These are phyloP conservation scores for Ceraclea dissimilis DNA, from an alignment of 2,888 invertebrate species.

Conservation along the genomic window DNA sequence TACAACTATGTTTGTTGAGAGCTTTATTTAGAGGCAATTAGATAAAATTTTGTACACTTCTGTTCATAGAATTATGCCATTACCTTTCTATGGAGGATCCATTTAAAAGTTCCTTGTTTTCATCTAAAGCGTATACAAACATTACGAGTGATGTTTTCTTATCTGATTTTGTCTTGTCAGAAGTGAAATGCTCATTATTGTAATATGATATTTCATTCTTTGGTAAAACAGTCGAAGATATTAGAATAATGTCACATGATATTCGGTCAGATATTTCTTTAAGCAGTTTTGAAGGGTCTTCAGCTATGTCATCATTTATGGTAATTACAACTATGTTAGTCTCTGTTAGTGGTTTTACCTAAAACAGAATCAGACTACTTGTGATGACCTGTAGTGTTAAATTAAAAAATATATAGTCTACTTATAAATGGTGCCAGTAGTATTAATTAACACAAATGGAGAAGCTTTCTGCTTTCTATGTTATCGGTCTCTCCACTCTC, in stretches of 20 bases:
- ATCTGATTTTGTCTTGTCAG: neutral
- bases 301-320: conserved; percentile 37
- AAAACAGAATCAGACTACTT: conserved; percentile 30
- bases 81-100: too few species aligned
- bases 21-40: too few species aligned
- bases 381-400: too few species aligned
- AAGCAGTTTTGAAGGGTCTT: conserved; percentile 36
- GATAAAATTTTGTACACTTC: too few species aligned
- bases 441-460: too few species aligned
- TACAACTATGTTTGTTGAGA: too few species aligned
- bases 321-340: conserved; percentile 41
- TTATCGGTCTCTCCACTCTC: too few species aligned
- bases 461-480: too few species aligned
- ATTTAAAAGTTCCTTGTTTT: conserved; percentile 5
- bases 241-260: conserved; percentile 38
- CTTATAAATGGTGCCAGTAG: too few species aligned
- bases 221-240: conserved; percentile 39
- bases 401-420: too few species aligned
- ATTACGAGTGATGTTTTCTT: conserved; percentile 22
- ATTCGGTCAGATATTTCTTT: conserved; percentile 33
- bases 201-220: conserved; percentile 24
- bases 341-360: conserved; percentile 41
- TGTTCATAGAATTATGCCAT: too few species aligned
- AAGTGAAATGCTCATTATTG: conserved; percentile 4
- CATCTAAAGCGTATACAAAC: conserved; percentile 27